phyloP scores from a whole-genome alignment of 2,888 invertebrate genomes.

The Sylvicola cinctus region DNA sequence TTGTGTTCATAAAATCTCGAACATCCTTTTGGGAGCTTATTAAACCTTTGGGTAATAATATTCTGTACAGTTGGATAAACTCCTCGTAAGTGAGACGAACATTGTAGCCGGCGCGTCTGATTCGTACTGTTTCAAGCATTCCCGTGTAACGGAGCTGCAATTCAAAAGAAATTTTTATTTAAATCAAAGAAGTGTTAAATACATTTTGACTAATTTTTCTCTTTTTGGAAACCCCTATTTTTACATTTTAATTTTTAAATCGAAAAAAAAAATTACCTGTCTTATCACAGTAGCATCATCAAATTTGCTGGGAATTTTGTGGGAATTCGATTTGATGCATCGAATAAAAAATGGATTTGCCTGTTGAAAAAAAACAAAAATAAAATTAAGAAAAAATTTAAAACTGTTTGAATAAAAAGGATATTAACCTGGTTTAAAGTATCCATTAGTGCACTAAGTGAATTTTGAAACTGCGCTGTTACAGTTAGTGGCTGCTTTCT shows the following conservation, averaged over 20 bases:
- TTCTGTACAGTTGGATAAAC: constrained; percentile 81
- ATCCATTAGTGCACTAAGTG: constrained; percentile 79
- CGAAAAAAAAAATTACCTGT: constrained; percentile 15
- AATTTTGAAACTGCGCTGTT: constrained; percentile 87
- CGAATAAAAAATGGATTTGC: constrained; percentile 41
- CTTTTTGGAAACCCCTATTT: too few relatives aligned
- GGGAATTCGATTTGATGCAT: constrained; percentile 89
- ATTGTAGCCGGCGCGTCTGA: constrained; percentile 87
- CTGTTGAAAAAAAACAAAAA: constrained; percentile 5
- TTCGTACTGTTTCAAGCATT: constrained; percentile 90
- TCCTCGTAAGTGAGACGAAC: constrained; percentile 85
- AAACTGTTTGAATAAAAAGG: neutral
- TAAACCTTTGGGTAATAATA: constrained; percentile 70
- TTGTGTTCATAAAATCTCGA: constrained; percentile 56
- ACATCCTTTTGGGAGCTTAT: constrained; percentile 75
- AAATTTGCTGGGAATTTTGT: constrained; percentile 81
- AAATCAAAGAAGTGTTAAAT: neutral
- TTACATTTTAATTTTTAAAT: neutral
- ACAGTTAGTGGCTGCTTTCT: constrained; percentile 82
- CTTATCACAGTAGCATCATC: constrained; percentile 85
- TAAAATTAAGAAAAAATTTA: too few relatives aligned
- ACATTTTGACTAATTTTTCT: neutral
- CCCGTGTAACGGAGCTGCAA: constrained; percentile 77
- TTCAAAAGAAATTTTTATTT: neutral
- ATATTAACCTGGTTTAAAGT: constrained; percentile 70